Base-by-base conservation (phyloP, 2,797 vertebrate genomes). In the Cyprinella venusta region DNA sequence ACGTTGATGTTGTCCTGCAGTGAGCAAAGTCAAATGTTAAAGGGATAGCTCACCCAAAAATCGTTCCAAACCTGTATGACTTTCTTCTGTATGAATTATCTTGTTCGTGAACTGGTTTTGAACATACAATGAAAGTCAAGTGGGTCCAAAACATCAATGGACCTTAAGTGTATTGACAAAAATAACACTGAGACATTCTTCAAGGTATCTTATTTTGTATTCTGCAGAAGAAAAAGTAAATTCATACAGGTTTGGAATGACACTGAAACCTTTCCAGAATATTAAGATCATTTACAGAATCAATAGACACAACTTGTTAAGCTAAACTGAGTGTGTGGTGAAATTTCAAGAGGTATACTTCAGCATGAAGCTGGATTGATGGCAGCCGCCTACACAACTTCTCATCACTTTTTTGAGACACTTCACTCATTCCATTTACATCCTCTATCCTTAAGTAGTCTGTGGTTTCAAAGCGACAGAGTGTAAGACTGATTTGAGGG, bases 1-100 rank as follows among this genome's bases (percentile, higher is more conserved):
- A 99, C 97, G 54, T 99, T 99, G 89, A 98, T 94, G 89, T 99
- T 98, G 89, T 99, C 97, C 98, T 99, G 87, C 45, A 82, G 89
- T 38, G 16, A 61, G 54, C 42, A 84, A 48, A 69, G 19, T 56
- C 26, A 45, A 54, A 82, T 56, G 16, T 54, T 33, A 67, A 67
- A 50, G 26, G 19, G 26, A 65, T 79, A 50, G 7, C 30, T 64
- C 8, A 64, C 5, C n/a, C 1, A 19, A 45, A 64, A 48, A 42
- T 33, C 16, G 42, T 54, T 74, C 19, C 19, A 74, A 54, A 54
- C 50, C 30, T 54, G 30, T 54, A 36, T 19, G 69, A 7, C 4
- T 45, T 64, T 63, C 40, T 75, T 30, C 16, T 65, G 48, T 4
- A 15, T 48, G 13, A 48, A 36, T 36, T 5, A 36, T 48, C 45